Conservation (phyloP, 2,113 vertebrate species). For the Rhinolophus sinicus region DNA sequence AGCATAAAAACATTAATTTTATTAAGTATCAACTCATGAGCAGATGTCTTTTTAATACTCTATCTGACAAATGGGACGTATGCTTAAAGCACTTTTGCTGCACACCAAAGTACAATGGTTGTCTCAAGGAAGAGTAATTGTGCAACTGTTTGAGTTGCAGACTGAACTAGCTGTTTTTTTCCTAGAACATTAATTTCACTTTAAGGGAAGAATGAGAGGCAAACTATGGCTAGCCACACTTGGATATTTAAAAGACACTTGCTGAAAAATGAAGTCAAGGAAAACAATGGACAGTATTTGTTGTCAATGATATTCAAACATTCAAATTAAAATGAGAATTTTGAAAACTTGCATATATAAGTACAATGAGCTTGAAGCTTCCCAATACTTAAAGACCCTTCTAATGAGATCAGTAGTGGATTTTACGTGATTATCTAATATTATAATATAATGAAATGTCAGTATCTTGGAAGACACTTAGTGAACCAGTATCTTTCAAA, state of each 20-base stretch:
- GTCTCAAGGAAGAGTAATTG: slow-evolving; percentile 37
- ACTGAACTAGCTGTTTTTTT: slow-evolving; percentile 25
- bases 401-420: background rate
- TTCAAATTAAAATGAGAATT: slow-evolving; percentile 39
- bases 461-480: background rate
- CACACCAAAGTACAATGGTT: background rate
- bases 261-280: slow-evolving; percentile 40
- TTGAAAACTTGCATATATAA: slow-evolving; percentile 2
- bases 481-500: slow-evolving; percentile 36
- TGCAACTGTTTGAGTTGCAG: background rate
- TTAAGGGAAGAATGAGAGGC: slow-evolving; percentile 33
- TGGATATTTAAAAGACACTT: background rate
- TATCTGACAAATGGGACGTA: background rate
- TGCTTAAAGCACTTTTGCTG: background rate
- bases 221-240: slow-evolving; percentile 23
- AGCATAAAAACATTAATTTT: slow-evolving; percentile 44
- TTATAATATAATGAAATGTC: background rate
- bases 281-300: background rate
- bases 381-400: background rate
- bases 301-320: slow-evolving; percentile 20
- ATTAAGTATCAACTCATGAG: background rate
- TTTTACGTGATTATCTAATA: background rate
- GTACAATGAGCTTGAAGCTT: background rate
- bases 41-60: background rate
- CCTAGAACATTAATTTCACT: slow-evolving; percentile 24